Base-by-base conservation (phyloP, 2,888 invertebrate species). In the Caenorhabditis zanzibari region DNA sequence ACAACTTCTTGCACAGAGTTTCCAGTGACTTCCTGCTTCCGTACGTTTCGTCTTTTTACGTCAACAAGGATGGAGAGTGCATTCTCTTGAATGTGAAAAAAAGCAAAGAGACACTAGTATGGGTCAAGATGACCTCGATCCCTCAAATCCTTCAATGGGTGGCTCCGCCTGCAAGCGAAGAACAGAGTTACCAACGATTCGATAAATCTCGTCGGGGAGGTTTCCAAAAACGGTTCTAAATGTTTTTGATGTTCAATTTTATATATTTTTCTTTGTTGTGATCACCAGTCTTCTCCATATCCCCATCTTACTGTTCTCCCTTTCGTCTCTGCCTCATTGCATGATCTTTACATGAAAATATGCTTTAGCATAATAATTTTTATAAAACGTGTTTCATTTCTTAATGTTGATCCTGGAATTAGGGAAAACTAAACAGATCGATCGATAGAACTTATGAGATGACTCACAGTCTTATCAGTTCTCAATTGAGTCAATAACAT, bases 11-110 rank as follows among this genome's bases (percentile, higher is more conserved):
- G 35, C 79, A 79, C 32, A 52, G 79, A 6, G 24, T 79, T 7
- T 79, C 79, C 1, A 79, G 71, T n/a, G 35, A 79, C 22, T 79
- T 79, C 26, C 14, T 19, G 9, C 41, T 79, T 9, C 79, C 79
- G 1, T 79, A 52, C 35, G 71, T 79, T 35, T 79, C 79, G 6
- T 72, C 79, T 19, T 79, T 79, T 56, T 32, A 61, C 26, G 44
- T 79, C 9, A 71, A 71, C 32, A 44, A 22, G 1, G 24, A 24
- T 7, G 79, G 79, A 19, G 63, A 79, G 16, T 28, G 24, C 1
- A 56, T 74, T n/a, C 63, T 74, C 7, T 16, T 74, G 5, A 64
- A 74, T n/a, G 64, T 74, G 19, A 38, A 12, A 38, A 38, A 38
- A 2, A 6, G 12, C 7, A 38, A 12, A 38, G 38, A 12, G 38